phyloP scores from a whole-genome alignment of 2,113 vertebrate genomes.

The Microcebus tavaratra region DNA sequence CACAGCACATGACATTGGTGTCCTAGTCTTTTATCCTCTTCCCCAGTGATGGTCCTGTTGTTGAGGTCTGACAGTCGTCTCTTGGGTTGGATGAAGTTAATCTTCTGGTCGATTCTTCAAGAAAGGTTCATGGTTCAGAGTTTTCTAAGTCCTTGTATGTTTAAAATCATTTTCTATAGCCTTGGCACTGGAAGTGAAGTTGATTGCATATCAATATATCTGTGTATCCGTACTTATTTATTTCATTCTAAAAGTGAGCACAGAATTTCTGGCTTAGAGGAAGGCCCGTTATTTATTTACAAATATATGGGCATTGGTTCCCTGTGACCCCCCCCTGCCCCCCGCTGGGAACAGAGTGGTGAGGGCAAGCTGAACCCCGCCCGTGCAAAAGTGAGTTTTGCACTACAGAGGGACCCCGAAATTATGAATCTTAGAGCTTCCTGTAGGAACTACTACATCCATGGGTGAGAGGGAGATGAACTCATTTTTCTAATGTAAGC shows the following conservation, averaged over 20 bases:
- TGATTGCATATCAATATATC: no score
- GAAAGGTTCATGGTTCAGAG: not conserved
- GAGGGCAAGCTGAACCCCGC: no score
- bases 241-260: not conserved
- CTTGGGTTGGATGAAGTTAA: not conserved
- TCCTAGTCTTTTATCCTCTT: fast-evolving
- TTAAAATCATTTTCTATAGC: not conserved
- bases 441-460: no score
- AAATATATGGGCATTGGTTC: fast-evolving
- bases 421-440: not conserved
- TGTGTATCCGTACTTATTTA: not conserved
- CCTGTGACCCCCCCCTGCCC: fast-evolving
- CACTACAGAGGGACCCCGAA: no score
- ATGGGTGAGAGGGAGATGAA: not conserved
- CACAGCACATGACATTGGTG: fast-evolving
- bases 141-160: not conserved
- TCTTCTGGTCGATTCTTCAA: not conserved
- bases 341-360: fast-evolving
- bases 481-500: not conserved
- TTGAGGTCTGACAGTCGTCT: no score
- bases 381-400: not conserved
- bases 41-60: not conserved
- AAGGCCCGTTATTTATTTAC: fast-evolving
- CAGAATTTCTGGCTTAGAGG: not conserved
- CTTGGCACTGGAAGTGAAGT: not conserved